Conservation (phyloP, 2,888 invertebrate genomes). For the Lomographa bimaculata region DNA sequence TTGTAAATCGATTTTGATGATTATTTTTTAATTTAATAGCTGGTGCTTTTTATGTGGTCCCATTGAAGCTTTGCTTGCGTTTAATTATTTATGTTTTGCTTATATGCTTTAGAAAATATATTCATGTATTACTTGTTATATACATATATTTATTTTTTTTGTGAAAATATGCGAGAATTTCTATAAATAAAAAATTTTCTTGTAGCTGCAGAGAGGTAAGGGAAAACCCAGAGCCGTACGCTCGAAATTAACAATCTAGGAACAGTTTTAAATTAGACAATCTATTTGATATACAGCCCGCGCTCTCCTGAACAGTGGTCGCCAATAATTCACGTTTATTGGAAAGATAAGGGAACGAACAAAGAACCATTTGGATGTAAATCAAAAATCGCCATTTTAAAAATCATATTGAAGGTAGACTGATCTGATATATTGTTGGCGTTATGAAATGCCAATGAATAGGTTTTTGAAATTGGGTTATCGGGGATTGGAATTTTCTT, state of each 20-base stretch:
- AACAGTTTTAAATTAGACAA: slow-evolving; percentile 76
- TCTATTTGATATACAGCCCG: slow-evolving; percentile 69
- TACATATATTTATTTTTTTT: no score
- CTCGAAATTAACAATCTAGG: slow-evolving; percentile 53
- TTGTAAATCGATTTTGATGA: no score
- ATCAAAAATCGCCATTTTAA: slow-evolving; percentile 60
- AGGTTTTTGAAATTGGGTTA: slow-evolving; percentile 3
- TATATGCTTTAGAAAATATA: no score
- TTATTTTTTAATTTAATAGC: no score
- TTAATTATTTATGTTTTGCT: no score
- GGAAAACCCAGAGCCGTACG: not conserved
- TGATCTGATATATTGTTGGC: slow-evolving; percentile 22
- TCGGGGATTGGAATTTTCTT: not conserved
- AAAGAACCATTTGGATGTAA: slow-evolving; percentile 63
- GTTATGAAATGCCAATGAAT: slow-evolving; percentile 8
- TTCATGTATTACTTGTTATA: no score
- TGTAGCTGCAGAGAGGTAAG: not conserved
- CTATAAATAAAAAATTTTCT: no score
- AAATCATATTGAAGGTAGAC: slow-evolving; percentile 45
- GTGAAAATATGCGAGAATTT: no score
- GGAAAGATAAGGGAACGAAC: slow-evolving; percentile 72
- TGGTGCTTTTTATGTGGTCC: no score
- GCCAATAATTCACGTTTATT: slow-evolving; percentile 76
- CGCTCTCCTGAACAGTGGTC: slow-evolving; percentile 60
- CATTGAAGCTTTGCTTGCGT: no score